Evolutionary conservation across 53 echinoderm and acorn worm species (phyloP).

Genomic region (Apostichopus leukothele): DNA sequence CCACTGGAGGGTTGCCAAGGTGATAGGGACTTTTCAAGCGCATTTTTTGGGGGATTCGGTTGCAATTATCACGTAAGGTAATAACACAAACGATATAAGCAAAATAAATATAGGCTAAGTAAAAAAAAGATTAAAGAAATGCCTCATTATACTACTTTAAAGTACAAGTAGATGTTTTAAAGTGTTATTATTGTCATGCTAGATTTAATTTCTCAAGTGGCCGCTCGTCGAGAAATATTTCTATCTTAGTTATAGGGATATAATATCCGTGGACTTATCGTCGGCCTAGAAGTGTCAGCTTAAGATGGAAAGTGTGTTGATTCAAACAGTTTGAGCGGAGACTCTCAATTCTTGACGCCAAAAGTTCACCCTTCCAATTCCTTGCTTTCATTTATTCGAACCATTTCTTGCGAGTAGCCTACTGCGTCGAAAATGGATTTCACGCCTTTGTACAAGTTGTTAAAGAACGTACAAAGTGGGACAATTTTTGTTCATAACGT

Average conservation of each 20-base stretch:
- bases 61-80: too few species aligned
- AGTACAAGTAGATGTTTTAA: neutral
- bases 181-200: constrained; percentile 4
- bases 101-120: too few species aligned
- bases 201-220: constrained; percentile 9
- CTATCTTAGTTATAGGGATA: neutral
- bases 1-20: too few species aligned
- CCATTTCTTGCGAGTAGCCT: neutral
- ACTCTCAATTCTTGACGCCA: constrained; percentile 27
- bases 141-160: neutral
- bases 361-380: neutral
- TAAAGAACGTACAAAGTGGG: neutral
- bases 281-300: constrained; percentile 19
- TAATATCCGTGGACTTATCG: constrained; percentile 20
- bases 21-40: too few species aligned
- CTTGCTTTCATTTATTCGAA: neutral
- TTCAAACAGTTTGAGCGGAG: constrained; percentile 21
- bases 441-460: constrained; percentile 22
- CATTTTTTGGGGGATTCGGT: too few species aligned
- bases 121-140: neutral
- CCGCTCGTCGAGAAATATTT: neutral
- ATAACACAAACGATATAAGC: too few species aligned
- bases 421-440: constrained; percentile 41
- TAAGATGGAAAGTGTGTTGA: constrained; percentile 12
- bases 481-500: neutral